Evolutionary conservation across 2,113 vertebrate genomes (phyloP).

Genomic region (Anas platyrhynchos): DNA sequence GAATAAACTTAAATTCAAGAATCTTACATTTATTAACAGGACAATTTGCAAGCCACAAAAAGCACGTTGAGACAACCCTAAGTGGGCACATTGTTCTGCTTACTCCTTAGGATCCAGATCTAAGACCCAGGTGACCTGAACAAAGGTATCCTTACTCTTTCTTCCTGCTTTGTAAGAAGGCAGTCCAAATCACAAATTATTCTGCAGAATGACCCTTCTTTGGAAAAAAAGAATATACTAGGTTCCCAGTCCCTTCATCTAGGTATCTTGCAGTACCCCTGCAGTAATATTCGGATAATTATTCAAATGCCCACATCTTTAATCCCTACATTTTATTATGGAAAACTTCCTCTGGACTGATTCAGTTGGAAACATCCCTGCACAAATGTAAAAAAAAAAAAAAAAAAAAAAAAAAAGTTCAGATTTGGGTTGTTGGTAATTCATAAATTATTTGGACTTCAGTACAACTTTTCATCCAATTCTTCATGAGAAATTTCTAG

Average conservation of each 20-base stretch:
- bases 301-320: background rate
- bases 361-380: background rate
- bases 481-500: constrained; percentile 27
- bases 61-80: background rate
- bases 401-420: background rate
- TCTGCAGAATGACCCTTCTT: background rate
- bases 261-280: background rate
- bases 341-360: background rate
- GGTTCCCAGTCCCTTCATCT: background rate
- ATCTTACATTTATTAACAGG: background rate
- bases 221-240: background rate
- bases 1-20: background rate
- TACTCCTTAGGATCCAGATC: background rate
- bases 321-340: background rate
- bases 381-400: background rate
- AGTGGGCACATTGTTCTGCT: background rate
- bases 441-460: constrained; percentile 17
- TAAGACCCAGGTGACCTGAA: background rate
- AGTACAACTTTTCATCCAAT: background rate
- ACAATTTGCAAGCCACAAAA: background rate
- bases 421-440: background rate
- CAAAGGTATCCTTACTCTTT: background rate
- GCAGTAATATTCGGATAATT: background rate
- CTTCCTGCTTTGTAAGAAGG: background rate
- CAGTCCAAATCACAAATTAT: background rate